Evolutionary conservation across 2,888 invertebrate species (phyloP), one percentile per base, ranked within the genome.

Genomic region (Pyrrhia umbra): DNA sequence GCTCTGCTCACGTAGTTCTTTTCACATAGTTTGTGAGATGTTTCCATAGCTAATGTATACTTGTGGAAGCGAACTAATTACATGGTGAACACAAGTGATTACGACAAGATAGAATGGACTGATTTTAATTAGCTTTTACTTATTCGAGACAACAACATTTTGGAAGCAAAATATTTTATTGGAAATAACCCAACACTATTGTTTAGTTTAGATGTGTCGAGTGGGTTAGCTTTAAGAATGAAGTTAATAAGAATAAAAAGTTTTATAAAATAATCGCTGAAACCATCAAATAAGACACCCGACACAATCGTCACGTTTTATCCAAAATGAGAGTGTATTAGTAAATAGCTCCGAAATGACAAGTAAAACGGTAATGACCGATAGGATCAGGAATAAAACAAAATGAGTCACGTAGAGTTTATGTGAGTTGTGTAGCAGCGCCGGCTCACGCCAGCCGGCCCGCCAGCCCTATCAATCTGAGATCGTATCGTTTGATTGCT

Each of bases 401-500:
- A 64, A 68, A 75, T 62, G 61, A 79, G 56, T 77, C 64, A 70
- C 71, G 76, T 52, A 49, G 46, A 34, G 40, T 59, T 75, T 54
- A 75, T 64, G 71, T 58, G 30, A 43, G 25, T 39, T 27, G 27
- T 20, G 43, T 16, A 10, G 18, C 20, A 20, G 20, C 42, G 42
- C 37, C 13, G 25, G 10, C 39, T 37, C n/a, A n/a, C n/a, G n/a
- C n/a, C n/a, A n/a, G n/a, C n/a, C n/a, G n/a, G 51, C 60, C 52
- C 75, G 79, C 59, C 57, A 54, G 39, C 57, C 34, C 65, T 58
- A 75, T 76, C 79, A 75, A 75, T 68, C 69, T 56, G 18, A 66
- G 79, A 77, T 77, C 58, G 52, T 79, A 79, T 77, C 76, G 45
- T 23, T 52, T 79, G 79, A 77, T 77, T 79, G 79, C 76, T 61